Evolutionary conservation across 1,140 invertebrate species (phyloP).

Genomic region (Drosophila ogumai): DNA sequence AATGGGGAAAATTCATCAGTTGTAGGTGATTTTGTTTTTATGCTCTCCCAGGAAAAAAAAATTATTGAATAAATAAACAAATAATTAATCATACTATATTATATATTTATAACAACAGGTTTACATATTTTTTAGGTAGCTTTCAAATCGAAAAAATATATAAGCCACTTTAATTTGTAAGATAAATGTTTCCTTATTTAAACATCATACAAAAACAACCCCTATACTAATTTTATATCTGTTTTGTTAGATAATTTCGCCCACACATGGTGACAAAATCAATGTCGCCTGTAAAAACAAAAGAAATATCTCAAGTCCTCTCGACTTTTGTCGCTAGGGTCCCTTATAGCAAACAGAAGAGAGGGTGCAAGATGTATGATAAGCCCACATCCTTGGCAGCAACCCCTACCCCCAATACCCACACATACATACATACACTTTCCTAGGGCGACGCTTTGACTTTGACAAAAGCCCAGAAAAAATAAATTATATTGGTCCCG

Average conservation of each 20-base stretch:
- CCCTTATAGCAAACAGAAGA: slow-evolving; percentile 1
- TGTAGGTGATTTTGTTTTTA: not conserved
- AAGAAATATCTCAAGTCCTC: slow-evolving; percentile 18
- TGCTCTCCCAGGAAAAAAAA: not conserved
- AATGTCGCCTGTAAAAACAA: slow-evolving; percentile 30
- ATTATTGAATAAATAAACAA: not conserved
- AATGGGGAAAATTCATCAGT: slow-evolving; percentile 5
- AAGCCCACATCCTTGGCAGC: slow-evolving; percentile 15
- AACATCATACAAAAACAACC: not conserved
- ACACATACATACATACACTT: not conserved
- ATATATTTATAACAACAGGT: not conserved
- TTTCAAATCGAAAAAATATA: not conserved
- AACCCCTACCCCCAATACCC: not conserved
- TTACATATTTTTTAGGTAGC: not conserved
- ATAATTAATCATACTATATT: not conserved
- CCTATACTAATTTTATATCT: slow-evolving; percentile 2
- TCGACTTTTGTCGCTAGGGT: slow-evolving; percentile 37
- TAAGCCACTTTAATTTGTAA: not conserved
- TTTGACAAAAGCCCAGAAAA: slow-evolving; percentile 4
- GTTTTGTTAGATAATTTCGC: not conserved
- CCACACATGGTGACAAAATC: slow-evolving; percentile 24
- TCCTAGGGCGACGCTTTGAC: slow-evolving; percentile 6
- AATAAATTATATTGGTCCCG: slow-evolving; percentile 24
- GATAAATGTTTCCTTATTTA: not conserved
- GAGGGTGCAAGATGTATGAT: slow-evolving; percentile 22